Base-by-base conservation (phyloP, 2,113 vertebrate species). In the Grammomys surdaster region DNA sequence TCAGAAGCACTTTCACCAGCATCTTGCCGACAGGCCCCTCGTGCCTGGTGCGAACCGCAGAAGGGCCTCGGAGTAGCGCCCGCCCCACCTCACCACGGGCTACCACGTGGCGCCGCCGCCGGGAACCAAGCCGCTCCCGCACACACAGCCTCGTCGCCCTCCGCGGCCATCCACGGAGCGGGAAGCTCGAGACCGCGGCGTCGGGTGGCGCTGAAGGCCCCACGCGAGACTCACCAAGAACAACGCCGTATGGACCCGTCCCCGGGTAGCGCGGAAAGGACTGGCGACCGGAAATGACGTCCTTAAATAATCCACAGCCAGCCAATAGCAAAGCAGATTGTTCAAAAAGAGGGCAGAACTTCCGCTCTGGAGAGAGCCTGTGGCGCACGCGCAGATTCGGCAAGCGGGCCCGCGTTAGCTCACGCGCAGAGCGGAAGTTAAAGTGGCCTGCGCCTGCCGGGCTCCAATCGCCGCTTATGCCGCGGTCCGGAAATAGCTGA, bases 211-310 rank as follows among this genome's bases (percentile, higher is more conserved):
- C 87, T 40, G 43, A 22, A 3, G 0, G 33, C 13, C 13, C 1
- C 22, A 2, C 3, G 0, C 0, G 0, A 0, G 0, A 98, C 99
- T 99, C 98, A 99, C 99, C 98, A 97, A 98, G 98, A 56, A 99
- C 99, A 99, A 99, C 98, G 99, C 99, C 99, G 99, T 99, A 98
- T 99, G 97, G 98, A 60, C 90, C 96, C 96, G 97, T 33, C 5
- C 0, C 70, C 12, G 1, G 75, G 97, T 54, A 98, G 97, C 87
- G 69, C 96, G 98, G 98, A 99, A 99, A 98, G 98, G 98, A 11
- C 1, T 0, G 2, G 0, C 0, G 0, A 0, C 0, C 0, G 16
- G 88, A 48, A 96, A 33, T 97, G 98, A 98, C 98, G 98, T 28
- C 0, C 0, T 3, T 99, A 98, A 98, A 99, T 99, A 97, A 0